phyloP scores from a whole-genome alignment of 1,140 invertebrate genomes.

The Lepidurus packardi region DNA sequence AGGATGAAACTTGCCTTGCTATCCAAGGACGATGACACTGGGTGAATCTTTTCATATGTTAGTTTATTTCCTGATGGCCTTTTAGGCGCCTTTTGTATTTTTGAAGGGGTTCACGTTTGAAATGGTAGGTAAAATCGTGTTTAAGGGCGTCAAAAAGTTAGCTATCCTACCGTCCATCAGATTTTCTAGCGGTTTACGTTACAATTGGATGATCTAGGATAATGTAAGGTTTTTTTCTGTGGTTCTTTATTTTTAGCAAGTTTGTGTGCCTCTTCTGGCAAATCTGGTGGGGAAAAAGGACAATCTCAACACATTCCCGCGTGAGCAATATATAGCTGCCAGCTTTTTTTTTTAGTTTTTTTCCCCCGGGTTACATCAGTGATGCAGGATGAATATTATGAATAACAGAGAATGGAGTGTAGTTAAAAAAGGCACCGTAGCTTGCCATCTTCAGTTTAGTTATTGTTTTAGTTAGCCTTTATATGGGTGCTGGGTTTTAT shows the following conservation, averaged over 20 bases:
- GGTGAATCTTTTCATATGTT: neutral
- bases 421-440: neutral
- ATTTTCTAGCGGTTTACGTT: neutral
- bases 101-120: neutral
- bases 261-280: neutral
- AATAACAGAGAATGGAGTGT: neutral
- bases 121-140: neutral
- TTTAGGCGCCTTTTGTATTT: neutral
- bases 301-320: constrained; percentile 21
- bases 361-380: neutral
- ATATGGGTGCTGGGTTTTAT: constrained; percentile 1
- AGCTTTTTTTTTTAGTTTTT: neutral
- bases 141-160: neutral
- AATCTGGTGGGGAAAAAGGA: neutral
- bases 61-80: neutral
- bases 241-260: neutral
- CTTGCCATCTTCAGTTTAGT: neutral
- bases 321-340: constrained; percentile 18
- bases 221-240: neutral
- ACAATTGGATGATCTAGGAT: neutral
- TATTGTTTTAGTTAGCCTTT: neutral
- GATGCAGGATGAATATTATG: neutral
- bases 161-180: constrained; percentile 7
- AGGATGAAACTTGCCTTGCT: neutral
- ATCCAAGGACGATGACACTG: neutral